These are phyloP conservation scores for Nannoperca australis DNA, from an alignment of 2,797 vertebrate genomes.

Conservation along the genomic window DNA sequence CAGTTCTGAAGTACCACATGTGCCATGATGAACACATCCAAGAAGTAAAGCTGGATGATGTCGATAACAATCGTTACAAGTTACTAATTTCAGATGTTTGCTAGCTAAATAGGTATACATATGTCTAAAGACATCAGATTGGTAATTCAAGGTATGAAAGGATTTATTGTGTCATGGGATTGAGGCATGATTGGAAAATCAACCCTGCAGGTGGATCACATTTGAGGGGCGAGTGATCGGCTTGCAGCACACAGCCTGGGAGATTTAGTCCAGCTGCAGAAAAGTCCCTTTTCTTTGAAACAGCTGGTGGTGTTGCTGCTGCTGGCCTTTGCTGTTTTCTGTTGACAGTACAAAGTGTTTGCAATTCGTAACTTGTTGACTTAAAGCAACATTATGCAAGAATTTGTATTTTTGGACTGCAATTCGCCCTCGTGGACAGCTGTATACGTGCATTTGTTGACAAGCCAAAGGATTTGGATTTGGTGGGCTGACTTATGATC, in stretches of 20 bases:
- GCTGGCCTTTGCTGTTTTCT: not conserved
- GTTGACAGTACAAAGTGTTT: not conserved
- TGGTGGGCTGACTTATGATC: too few species aligned
- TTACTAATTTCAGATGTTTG: not conserved
- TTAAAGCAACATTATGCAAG: not conserved
- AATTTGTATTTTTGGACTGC: too few species aligned
- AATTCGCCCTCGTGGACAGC: too few species aligned
- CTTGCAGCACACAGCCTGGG: too few species aligned
- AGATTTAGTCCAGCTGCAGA: too few species aligned
- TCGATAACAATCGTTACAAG: too few species aligned
- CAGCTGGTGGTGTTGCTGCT: not conserved
- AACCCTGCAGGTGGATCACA: too few species aligned
- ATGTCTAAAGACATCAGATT: not conserved
- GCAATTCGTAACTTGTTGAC: conserved; percentile 15
- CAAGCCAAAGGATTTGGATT: too few species aligned
- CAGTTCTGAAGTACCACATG: not conserved
- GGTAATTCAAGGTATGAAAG: not conserved
- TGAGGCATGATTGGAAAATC: not conserved
- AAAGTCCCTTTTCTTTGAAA: too few species aligned
- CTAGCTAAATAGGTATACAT: not conserved
- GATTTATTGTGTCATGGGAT: not conserved
- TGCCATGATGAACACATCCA: not conserved
- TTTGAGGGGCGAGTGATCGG: too few species aligned
- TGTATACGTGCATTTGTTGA: too few species aligned
- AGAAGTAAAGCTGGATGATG: not conserved